Conservation (phyloP, 2,797 vertebrate species). For the Varecia variegata region DNA sequence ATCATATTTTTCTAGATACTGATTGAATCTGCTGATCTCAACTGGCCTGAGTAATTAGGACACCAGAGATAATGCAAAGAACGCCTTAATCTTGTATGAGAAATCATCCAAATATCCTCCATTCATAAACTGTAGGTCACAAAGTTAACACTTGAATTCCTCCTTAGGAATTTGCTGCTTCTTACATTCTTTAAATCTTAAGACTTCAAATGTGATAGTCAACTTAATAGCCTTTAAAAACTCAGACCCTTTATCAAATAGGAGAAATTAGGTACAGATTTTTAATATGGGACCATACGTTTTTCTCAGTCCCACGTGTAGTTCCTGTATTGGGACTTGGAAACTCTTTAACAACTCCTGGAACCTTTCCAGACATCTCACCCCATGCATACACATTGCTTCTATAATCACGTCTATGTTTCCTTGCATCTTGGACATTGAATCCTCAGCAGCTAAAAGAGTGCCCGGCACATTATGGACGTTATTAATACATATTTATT, state of each 20-base stretch:
- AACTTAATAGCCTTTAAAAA: background rate
- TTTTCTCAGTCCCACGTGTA: background rate
- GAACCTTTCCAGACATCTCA: background rate
- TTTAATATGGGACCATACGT: background rate
- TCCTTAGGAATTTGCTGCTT: background rate
- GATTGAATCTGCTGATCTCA: background rate
- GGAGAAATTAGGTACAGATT: background rate
- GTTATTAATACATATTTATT: background rate
- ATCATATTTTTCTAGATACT: background rate
- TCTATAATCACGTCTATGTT: background rate
- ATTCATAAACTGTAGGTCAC: background rate
- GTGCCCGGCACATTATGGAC: background rate
- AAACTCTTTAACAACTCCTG: background rate
- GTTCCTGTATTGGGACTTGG: background rate
- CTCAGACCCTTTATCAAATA: background rate
- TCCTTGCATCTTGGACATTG: background rate
- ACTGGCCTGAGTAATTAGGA: background rate
- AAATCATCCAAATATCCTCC: background rate
- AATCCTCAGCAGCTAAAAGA: background rate
- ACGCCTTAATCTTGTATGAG: background rate
- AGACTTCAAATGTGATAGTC: background rate
- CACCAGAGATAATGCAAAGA: background rate
- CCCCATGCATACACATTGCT: accelerated
- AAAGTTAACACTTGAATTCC: background rate
- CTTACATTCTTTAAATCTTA: background rate